Evolutionary conservation across 2,888 invertebrate species (phyloP), one percentile per base, ranked within the genome.

Genomic region (Halictus quadricinctus): DNA sequence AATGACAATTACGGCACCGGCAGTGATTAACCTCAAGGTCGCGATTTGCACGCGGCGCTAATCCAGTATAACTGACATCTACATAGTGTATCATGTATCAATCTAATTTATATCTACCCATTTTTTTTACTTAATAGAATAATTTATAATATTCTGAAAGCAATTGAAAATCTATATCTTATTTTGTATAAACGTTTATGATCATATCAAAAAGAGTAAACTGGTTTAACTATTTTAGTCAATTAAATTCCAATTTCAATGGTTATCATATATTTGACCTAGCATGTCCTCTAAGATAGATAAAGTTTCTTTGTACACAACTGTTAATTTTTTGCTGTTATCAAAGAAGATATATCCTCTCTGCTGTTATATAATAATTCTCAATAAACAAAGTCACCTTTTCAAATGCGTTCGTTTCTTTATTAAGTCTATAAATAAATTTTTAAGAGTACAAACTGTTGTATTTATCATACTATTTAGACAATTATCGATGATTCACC

Each of bases 401-500:
- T 12, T 58, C 5, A n/a, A n/a, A 58, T 4, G 8, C n/a, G 10
- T 54, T n/a, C 54, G 0, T 54, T n/a, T 54, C 21, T 54, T 60
- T 60, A 60, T 60, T 60, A 25, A 60, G 25, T 60, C 1, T 60
- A 60, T 60, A 60, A 60, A 25, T 60, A 54, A 54, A 25, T 10
- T 25, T 12, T 25, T 7, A 2, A 54, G 8, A 54, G 15, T 66
- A 81, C n/a, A 81, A 60, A 72, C 18, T 41, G n/a, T 50, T 76
- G 36, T 18, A 72, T 29, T 70, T 64, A 84, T 75, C 13, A 72
- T 18, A 29, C 15, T 58, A 21, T 60, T 60, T 41, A 18, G 8
- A 46, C 29, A 69, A 77, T 36, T 18, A 60, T 36, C 15, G 0
- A 64, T 46, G 36, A 54, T 85, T 84, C 84, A 92, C 88, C 88